These are phyloP conservation scores for Anthrax anthrax DNA, from an alignment of 2,888 invertebrate species.

Conservation along the genomic window DNA sequence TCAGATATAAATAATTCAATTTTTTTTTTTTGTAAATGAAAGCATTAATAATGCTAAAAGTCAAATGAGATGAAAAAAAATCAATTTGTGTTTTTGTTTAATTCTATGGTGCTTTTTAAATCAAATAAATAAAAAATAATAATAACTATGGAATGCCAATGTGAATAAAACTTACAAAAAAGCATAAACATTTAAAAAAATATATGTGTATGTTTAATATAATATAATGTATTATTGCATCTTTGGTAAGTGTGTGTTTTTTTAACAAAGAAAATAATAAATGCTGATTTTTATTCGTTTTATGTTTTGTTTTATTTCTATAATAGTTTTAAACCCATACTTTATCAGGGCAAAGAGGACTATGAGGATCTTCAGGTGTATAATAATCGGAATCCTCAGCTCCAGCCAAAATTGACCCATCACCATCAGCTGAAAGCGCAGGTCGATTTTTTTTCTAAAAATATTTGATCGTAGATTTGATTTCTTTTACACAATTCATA, in stretches of 20 bases:
- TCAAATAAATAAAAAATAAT: no score
- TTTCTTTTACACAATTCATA: not conserved
- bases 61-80: no score
- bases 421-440: constrained; percentile 19
- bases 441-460: constrained; percentile 18
- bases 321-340: constrained; percentile 8
- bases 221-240: not conserved
- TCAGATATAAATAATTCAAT: no score
- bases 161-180: no score
- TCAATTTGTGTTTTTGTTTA: no score
- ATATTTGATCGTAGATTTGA: constrained; percentile 7
- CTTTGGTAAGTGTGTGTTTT: not conserved
- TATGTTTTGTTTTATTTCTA: not conserved
- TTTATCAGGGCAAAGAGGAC: constrained; percentile 40
- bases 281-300: no score
- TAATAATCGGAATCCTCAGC: constrained; percentile 66
- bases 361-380: constrained; percentile 60
- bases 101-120: no score
- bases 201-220: no score
- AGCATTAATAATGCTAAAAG: no score
- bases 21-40: no score
- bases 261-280: not conserved
- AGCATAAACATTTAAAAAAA: no score
- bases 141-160: no score
- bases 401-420: constrained; percentile 19